These are phyloP conservation scores for Argyra leucocephala DNA, from an alignment of 2,888 invertebrate species.

Conservation along the genomic window DNA sequence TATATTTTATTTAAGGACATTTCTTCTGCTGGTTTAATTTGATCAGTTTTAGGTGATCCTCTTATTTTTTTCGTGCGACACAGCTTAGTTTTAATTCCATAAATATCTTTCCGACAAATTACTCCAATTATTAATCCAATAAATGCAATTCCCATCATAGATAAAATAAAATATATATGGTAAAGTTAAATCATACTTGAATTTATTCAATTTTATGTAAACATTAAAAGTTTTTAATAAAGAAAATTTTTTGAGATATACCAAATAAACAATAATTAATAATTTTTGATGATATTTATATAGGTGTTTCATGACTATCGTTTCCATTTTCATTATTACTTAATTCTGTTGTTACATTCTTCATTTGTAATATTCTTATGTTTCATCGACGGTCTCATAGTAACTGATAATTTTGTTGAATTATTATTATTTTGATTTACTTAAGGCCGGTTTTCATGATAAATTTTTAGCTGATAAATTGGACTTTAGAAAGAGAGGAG, in stretches of 20 bases:
- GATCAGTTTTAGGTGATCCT: constrained; percentile 43
- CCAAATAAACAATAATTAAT: not conserved
- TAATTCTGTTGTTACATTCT: too few species aligned
- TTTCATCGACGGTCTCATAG: not conserved
- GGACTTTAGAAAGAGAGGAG: too few species aligned
- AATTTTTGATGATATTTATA: not conserved
- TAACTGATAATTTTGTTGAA: too few species aligned
- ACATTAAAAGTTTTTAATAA: too few species aligned
- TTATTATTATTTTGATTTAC: too few species aligned
- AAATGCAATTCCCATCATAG: constrained; percentile 40
- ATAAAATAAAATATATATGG: constrained; percentile 28
- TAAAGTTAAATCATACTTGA: too few species aligned
- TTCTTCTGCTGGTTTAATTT: constrained; percentile 46
- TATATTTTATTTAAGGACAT: constrained; percentile 42
- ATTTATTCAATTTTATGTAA: too few species aligned
- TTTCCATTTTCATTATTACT: not conserved
- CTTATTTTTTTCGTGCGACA: constrained; percentile 34
- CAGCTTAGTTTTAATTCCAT: constrained; percentile 42
- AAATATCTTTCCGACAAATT: constrained; percentile 40
- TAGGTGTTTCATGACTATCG: not conserved
- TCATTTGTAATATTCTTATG: not conserved
- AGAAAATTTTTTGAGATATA: too few species aligned
- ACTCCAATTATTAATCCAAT: constrained; percentile 40
- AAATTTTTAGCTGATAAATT: too few species aligned
- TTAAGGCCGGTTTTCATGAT: too few species aligned